These are phyloP conservation scores for Zygaena filipendulae DNA, from an alignment of 2,888 invertebrate species.

Conservation along the genomic window DNA sequence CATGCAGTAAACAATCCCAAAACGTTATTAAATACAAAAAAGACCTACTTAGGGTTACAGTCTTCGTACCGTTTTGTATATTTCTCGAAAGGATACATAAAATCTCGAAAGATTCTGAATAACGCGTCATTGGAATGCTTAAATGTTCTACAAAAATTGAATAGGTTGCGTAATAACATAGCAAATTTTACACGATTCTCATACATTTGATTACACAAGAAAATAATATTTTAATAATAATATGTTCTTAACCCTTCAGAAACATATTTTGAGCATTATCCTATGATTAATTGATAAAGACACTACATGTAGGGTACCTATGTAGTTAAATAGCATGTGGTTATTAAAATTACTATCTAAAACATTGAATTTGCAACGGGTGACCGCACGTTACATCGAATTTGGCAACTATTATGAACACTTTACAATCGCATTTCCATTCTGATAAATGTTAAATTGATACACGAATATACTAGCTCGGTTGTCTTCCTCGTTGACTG, in stretches of 20 bases:
- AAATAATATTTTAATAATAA: conserved; percentile 40
- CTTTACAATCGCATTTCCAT: no score
- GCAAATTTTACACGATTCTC: conserved; percentile 31
- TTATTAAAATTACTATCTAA: no score
- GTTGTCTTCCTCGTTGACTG: no score
- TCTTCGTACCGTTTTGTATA: conserved; percentile 51
- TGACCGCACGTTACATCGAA: conserved; percentile 57
- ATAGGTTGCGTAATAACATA: no score
- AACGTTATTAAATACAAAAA: conserved; percentile 33
- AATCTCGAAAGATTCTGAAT: conserved; percentile 16
- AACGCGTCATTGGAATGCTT: conserved; percentile 34
- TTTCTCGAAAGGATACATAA: conserved; percentile 41
- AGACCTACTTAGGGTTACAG: conserved; percentile 49
- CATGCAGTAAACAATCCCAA: conserved; percentile 38
- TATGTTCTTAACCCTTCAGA: conserved; percentile 51
- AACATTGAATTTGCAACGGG: no score
- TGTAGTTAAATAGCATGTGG: no score
- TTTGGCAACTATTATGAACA: conserved; percentile 66
- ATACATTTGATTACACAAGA: no score
- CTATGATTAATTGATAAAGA: conserved; percentile 56
- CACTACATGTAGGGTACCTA: conserved; percentile 44
- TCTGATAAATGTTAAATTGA: no score
- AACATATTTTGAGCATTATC: conserved; percentile 62
- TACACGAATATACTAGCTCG: no score
- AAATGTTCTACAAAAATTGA: conserved; percentile 39